Conservation (phyloP, 2,888 invertebrate species). For the Pemphredon lugubris region DNA sequence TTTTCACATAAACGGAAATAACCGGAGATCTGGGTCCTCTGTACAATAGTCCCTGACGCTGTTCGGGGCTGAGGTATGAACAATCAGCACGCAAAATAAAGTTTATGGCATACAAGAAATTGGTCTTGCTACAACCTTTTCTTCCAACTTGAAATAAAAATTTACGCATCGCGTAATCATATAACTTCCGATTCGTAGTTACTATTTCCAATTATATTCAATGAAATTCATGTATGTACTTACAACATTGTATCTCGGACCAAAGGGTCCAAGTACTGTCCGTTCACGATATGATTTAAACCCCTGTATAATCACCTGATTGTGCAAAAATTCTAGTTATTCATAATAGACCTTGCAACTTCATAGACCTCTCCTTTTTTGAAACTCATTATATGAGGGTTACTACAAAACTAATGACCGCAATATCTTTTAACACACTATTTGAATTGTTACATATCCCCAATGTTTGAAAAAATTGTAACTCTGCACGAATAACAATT, state of each 20-base stretch:
- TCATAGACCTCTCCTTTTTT: background rate
- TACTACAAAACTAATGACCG: background rate
- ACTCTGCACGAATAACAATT: too few relatives aligned
- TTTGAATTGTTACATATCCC: background rate
- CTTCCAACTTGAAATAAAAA: slow-evolving; percentile 90
- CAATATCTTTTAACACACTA: background rate
- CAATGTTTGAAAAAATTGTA: background rate
- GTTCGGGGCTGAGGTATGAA: slow-evolving; percentile 97
- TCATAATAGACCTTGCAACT: background rate
- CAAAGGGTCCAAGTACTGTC: slow-evolving; percentile 98
- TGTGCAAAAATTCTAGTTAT: background rate
- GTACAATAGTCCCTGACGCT: slow-evolving; percentile 96
- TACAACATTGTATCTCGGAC: slow-evolving; percentile 98
- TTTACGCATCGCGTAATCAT: too few relatives aligned
- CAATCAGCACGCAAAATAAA: slow-evolving; percentile 99
- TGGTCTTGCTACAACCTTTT: slow-evolving; percentile 99
- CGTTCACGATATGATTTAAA: slow-evolving; percentile 99
- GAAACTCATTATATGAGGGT: background rate
- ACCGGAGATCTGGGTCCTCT: slow-evolving; percentile 99
- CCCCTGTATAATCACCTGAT: slow-evolving; percentile 98
- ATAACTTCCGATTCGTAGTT: background rate
- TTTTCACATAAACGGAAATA: slow-evolving; percentile 98
- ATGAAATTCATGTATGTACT: slow-evolving; percentile 81
- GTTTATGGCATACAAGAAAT: slow-evolving; percentile 99
- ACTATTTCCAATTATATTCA: too few relatives aligned